A percentile compares a stretch with the other conserved stretches of the same genome.
Conservation (phyloP, 1,140 invertebrate genomes). For the Drosophila nikananu region DNA sequence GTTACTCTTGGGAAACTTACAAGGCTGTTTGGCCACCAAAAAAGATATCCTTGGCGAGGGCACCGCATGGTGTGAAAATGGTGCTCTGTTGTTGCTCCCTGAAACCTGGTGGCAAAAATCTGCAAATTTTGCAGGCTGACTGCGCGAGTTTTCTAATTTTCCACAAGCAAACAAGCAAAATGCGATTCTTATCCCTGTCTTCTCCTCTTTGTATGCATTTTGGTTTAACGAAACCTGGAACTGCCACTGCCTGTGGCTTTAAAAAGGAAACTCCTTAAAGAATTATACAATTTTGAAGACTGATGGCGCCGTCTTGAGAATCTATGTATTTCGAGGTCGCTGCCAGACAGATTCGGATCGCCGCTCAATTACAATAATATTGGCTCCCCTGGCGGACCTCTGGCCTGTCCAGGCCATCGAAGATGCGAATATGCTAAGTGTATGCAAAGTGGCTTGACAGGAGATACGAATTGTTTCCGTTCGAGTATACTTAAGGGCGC, state of each 20-base stretch:
- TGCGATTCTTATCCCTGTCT: not conserved
- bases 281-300: no score
- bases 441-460: constrained; percentile 49
- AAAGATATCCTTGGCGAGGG: not conserved
- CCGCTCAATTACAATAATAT: constrained; percentile 29
- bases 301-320: not conserved
- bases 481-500: constrained; percentile 1
- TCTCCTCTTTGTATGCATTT: not conserved
- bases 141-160: constrained; percentile 22
- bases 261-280: constrained; percentile 8
- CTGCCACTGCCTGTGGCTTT: not conserved
- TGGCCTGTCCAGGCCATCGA: not conserved
- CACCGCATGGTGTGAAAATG: not conserved
- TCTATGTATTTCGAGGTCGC: not conserved
- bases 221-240: not conserved
- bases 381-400: not conserved
- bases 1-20: constrained; percentile 12
- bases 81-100: not conserved
- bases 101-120: not conserved
- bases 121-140: not conserved
- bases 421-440: constrained; percentile 42
- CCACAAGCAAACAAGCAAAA: constrained; percentile 4
- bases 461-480: constrained; percentile 37
- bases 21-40: constrained; percentile 21
- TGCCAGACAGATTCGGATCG: not conserved